Evolutionary conservation across 2,797 vertebrate species (phyloP).

Genomic region (Sternarchorhynchus goeldii): DNA sequence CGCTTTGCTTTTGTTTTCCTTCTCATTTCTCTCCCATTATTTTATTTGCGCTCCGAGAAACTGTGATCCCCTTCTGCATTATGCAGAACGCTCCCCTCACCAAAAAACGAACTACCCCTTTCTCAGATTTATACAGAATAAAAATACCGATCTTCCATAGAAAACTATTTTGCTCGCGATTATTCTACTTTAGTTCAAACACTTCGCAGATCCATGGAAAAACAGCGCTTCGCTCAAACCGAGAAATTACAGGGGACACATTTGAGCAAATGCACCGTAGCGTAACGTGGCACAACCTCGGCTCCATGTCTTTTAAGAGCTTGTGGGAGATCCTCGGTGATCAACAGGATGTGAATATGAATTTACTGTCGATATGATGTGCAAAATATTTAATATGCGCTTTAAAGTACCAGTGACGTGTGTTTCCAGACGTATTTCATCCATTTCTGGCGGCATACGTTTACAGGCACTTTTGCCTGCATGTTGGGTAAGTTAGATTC

Average conservation of each 20-base stretch:
- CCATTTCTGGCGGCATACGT: background rate
- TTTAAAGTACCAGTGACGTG: background rate
- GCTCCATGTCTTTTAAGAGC: slow-evolving; percentile 47
- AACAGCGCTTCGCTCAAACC: slow-evolving; percentile 46
- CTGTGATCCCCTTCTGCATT: slow-evolving; percentile 54
- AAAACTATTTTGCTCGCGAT: slow-evolving; percentile 42
- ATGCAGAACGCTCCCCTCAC: slow-evolving; percentile 50
- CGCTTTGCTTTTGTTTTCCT: slow-evolving; percentile 67
- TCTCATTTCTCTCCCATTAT: slow-evolving; percentile 67
- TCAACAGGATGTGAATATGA: slow-evolving; percentile 54
- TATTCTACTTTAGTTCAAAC: slow-evolving; percentile 46
- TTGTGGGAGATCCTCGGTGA: slow-evolving; percentile 41
- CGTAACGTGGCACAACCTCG: slow-evolving; percentile 59
- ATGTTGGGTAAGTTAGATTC: slow-evolving; percentile 47
- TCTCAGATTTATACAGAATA: background rate
- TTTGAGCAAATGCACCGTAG: slow-evolving; percentile 56
- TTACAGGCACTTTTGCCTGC: slow-evolving; percentile 7
- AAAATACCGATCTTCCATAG: slow-evolving; percentile 24
- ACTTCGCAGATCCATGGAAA: slow-evolving; percentile 48
- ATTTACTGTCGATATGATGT: slow-evolving; percentile 8
- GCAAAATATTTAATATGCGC: background rate
- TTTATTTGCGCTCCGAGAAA: slow-evolving; percentile 60
- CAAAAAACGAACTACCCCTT: slow-evolving; percentile 39
- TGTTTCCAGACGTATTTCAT: background rate
- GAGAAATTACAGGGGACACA: slow-evolving; percentile 55